A percentile compares a stretch with the other conserved stretches of the same genome.
Evolutionary conservation across 2,888 invertebrate genomes (phyloP).

Genomic region (Melolontha melolontha): DNA sequence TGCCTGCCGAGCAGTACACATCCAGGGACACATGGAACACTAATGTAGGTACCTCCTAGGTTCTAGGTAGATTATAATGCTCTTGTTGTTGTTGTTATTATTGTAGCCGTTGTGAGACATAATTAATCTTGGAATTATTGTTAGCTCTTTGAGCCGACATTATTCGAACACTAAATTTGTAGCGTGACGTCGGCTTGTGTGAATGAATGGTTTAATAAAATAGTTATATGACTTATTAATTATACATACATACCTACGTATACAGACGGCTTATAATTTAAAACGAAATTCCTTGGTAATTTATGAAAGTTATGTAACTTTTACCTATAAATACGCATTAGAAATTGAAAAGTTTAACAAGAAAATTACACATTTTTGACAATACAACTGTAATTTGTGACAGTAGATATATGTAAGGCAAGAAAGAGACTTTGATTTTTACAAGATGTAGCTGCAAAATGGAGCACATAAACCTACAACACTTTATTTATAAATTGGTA

Average conservation of each 20-base stretch:
- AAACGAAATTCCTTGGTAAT: neutral
- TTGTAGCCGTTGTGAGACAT: constrained; percentile 26
- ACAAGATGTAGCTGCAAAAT: no score
- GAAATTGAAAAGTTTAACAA: no score
- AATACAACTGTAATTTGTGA: no score
- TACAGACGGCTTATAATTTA: constrained; percentile 1
- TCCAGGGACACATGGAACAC: constrained; percentile 52
- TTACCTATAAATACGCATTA: neutral
- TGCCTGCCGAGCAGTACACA: constrained; percentile 53
- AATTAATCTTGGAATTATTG: constrained; percentile 30
- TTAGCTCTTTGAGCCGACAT: constrained; percentile 6
- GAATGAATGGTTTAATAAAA: constrained; percentile 21
- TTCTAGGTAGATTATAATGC: constrained; percentile 23
- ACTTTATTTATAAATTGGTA: no score
- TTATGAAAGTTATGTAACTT: neutral
- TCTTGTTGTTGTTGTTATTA: constrained; percentile 16
- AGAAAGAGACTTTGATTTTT: no score
- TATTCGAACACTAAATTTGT: constrained; percentile 13
- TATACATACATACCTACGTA: constrained; percentile 1
- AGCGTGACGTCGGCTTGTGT: constrained; percentile 9
- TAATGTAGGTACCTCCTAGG: constrained; percentile 50
- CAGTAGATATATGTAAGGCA: no score
- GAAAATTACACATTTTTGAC: no score
- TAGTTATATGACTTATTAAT: neutral
- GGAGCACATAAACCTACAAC: no score